phyloP scores from a whole-genome alignment of 2,797 vertebrate genomes.

The Psittacula echo region DNA sequence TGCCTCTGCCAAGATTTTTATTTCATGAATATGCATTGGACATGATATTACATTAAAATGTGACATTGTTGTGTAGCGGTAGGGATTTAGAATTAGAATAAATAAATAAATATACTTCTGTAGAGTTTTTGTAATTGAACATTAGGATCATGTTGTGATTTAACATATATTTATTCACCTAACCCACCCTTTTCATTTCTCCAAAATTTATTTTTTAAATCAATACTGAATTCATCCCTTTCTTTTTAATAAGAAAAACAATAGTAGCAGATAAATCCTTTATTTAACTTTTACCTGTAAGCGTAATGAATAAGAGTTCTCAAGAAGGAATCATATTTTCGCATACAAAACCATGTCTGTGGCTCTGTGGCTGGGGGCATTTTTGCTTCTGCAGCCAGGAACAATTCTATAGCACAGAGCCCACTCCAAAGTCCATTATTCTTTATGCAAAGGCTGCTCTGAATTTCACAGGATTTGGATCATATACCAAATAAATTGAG shows the following conservation, averaged over 20 bases:
- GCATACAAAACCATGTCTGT: conserved; percentile 14
- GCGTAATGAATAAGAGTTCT: neutral
- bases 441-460: neutral
- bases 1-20: conserved; percentile 84
- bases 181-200: neutral
- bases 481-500: neutral
- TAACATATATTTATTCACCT: conserved; percentile 56
- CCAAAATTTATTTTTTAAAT: conserved; percentile 44
- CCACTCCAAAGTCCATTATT: neutral
- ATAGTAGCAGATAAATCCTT: conserved; percentile 8
- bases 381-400: conserved; percentile 41
- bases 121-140: conserved; percentile 76
- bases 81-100: conserved; percentile 79
- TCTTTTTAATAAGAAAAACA: conserved; percentile 39
- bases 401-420: neutral
- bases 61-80: conserved; percentile 84
- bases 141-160: conserved; percentile 61
- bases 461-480: conserved; percentile 33
- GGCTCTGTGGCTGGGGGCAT: neutral
- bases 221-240: conserved; percentile 50
- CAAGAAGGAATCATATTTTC: conserved; percentile 36
- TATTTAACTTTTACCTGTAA: conserved; percentile 51
- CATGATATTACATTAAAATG: conserved; percentile 91
- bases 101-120: conserved; percentile 53
- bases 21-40: conserved; percentile 96